Evolutionary conservation across 1,140 invertebrate genomes (phyloP).

Genomic region (Lepidurus apus): DNA sequence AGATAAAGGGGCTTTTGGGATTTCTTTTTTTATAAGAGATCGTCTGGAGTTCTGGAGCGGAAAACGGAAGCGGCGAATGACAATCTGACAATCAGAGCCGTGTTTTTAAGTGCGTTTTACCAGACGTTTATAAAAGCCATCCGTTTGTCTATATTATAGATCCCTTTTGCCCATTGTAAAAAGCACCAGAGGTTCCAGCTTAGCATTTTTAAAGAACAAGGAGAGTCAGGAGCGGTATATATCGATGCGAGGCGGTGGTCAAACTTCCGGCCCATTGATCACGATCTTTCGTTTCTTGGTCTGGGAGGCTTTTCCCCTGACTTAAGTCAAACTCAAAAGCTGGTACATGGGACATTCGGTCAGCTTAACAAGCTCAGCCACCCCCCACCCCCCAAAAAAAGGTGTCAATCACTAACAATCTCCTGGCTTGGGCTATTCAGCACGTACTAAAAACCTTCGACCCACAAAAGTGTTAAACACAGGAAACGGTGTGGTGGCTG

Average conservation of each 20-base stretch:
- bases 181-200: background rate
- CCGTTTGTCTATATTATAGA: too few relatives aligned
- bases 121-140: too few relatives aligned
- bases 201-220: background rate
- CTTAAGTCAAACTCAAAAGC: background rate
- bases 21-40: background rate
- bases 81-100: background rate
- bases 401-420: conserved; percentile 6
- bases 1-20: background rate
- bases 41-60: background rate
- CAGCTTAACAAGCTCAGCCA: background rate
- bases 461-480: background rate
- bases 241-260: background rate
- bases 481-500: background rate
- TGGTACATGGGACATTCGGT: background rate
- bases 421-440: background rate
- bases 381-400: background rate
- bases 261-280: background rate
- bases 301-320: too few relatives aligned
- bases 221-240: background rate
- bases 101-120: background rate
- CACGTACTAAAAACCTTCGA: background rate
- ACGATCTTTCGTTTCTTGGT: background rate
- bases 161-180: background rate
- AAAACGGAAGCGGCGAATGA: background rate